A percentile compares a stretch with the other conserved stretches of the same genome.
phyloP scores from a whole-genome alignment of 1,140 invertebrate genomes.

The Drosophila equinoxialis region DNA sequence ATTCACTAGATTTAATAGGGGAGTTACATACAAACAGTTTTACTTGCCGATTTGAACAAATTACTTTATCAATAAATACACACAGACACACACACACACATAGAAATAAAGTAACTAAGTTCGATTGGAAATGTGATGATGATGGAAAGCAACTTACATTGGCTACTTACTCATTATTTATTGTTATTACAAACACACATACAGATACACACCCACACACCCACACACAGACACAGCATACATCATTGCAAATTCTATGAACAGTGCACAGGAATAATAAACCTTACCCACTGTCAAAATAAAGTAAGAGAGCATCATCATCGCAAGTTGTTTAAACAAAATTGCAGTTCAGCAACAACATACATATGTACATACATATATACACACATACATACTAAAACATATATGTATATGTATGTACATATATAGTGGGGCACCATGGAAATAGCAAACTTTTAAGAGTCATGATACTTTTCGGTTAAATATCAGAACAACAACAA shows the following conservation, averaged over 20 bases:
- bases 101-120: neutral
- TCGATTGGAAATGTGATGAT: neutral
- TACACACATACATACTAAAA: too few relatives aligned
- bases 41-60: neutral
- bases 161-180: conserved; percentile 16
- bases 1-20: neutral
- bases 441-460: conserved; percentile 57
- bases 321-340: conserved; percentile 75
- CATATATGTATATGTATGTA: too few relatives aligned
- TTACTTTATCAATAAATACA: neutral
- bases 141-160: neutral
- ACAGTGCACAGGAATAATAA: conserved; percentile 73
- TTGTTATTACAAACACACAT: conserved; percentile 54
- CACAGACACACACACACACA: neutral
- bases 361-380: too few relatives aligned
- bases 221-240: conserved; percentile 52
- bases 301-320: conserved; percentile 37
- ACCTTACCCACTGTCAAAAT: conserved; percentile 59
- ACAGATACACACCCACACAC: too few relatives aligned
- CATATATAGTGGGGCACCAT: conserved; percentile 21
- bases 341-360: conserved; percentile 40
- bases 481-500: conserved; percentile 56
- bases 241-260: conserved; percentile 61
- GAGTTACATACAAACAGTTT: neutral
- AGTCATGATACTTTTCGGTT: conserved; percentile 76